A percentile compares a stretch with the other conserved stretches of the same genome.
Evolutionary conservation across 2,797 vertebrate genomes (phyloP).

Genomic region (Leptoclinus maculatus): DNA sequence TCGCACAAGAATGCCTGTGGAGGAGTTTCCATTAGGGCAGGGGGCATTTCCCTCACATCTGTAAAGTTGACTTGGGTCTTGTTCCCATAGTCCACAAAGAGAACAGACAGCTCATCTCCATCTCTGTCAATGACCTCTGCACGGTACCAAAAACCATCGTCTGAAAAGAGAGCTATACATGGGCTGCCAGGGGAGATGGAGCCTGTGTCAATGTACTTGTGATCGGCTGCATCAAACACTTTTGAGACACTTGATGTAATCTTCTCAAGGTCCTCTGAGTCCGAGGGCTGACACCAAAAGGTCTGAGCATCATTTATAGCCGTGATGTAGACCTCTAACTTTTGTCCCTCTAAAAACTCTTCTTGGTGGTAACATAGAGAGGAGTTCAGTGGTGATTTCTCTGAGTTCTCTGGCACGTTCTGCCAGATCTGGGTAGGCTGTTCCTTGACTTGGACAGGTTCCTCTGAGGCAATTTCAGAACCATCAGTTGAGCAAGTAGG

Average conservation of each 20-base stretch:
- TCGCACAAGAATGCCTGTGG: constrained; percentile 90
- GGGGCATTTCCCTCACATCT: constrained; percentile 82
- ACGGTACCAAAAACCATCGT: constrained; percentile 89
- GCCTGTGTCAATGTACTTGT: constrained; percentile 13
- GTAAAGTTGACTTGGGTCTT: constrained; percentile 76
- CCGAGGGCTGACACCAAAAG: constrained; percentile 90
- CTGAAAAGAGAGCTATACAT: constrained; percentile 86
- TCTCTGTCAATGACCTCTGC: constrained; percentile 82
- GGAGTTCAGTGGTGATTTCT: not conserved
- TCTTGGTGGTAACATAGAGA: constrained; percentile 45
- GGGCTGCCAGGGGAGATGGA: constrained; percentile 78
- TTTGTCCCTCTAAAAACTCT: constrained; percentile 74
- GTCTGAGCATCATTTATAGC: constrained; percentile 81
- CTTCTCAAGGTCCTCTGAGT: constrained; percentile 77
- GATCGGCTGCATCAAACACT: constrained; percentile 58
- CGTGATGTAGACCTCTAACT: constrained; percentile 82
- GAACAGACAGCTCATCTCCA: constrained; percentile 72
- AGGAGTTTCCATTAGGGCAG: constrained; percentile 78
- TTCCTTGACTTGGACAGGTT: constrained; percentile 50
- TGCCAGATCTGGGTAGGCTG: constrained; percentile 39
- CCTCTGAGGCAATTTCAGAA: constrained; percentile 9
- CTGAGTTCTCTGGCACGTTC: not conserved
- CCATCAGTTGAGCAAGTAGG: constrained; percentile 25
- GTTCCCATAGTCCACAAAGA: constrained; percentile 93
- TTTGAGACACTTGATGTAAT: constrained; percentile 81